Conservation (phyloP, 1,140 invertebrate species). For the Hetaerina americana region DNA sequence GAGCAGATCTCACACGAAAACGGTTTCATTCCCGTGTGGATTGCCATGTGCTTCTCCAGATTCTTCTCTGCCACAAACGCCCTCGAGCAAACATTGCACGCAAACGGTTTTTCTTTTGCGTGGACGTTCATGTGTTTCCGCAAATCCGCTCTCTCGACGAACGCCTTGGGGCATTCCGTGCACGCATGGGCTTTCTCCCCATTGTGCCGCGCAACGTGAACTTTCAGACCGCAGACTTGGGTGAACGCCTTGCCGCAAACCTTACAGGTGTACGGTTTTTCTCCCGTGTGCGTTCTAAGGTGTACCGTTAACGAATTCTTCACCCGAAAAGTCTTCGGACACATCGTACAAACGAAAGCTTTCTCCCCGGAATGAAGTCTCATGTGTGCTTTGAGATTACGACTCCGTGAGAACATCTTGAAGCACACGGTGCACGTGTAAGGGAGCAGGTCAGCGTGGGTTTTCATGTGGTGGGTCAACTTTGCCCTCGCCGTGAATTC, state of each 20-base stretch:
- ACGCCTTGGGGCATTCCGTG: too few species aligned
- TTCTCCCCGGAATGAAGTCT: slow-evolving; percentile 16
- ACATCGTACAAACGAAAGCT: slow-evolving; percentile 28
- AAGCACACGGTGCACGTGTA: slow-evolving; percentile 14
- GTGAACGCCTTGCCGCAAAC: slow-evolving; percentile 44
- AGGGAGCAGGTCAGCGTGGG: slow-evolving; percentile 31
- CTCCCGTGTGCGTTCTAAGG: slow-evolving; percentile 49
- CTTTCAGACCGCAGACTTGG: slow-evolving; percentile 18
- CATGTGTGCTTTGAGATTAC: slow-evolving; percentile 14
- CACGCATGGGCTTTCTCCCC: background rate
- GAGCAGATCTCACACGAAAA: slow-evolving; percentile 30
- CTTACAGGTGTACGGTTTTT: slow-evolving; percentile 49
- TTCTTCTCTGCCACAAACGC: slow-evolving; percentile 13
- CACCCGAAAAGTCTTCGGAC: too few species aligned
- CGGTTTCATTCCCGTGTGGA: slow-evolving; percentile 16
- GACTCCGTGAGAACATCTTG: slow-evolving; percentile 14
- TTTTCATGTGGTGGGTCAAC: slow-evolving; percentile 31
- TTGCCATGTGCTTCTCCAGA: slow-evolving; percentile 13
- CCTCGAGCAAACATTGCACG: too few species aligned
- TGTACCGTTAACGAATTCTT: slow-evolving; percentile 53
- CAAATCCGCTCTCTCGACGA: slow-evolving; percentile 11
- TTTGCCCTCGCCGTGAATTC: background rate
- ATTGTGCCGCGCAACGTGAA: too few species aligned
- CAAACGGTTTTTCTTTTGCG: too few species aligned
- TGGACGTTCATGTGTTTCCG: too few species aligned